A percentile compares a stretch with the other conserved stretches of the same genome.
Conservation (phyloP, 2,113 vertebrate species). For the Sialia sialis region DNA sequence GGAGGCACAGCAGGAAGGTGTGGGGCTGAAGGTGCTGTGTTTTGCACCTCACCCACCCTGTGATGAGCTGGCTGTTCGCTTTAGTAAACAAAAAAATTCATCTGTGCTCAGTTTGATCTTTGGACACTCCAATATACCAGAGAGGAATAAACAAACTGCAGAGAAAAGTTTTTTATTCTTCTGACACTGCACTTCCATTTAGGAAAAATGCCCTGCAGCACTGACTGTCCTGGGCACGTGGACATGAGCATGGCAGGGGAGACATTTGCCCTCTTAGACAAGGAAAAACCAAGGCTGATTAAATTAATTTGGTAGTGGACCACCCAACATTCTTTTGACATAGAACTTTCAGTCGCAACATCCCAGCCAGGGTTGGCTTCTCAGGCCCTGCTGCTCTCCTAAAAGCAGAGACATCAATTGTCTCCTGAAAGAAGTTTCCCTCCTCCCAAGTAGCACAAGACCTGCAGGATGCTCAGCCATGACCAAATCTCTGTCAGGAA, state of each 20-base stretch:
- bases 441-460: neutral
- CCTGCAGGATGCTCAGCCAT: neutral
- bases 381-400: neutral
- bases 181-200: rapidly evolving
- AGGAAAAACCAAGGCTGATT: neutral
- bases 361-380: neutral
- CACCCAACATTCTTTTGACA: neutral
- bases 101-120: neutral
- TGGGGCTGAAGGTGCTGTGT: neutral
- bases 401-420: neutral
- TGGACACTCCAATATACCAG: neutral
- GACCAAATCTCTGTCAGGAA: neutral
- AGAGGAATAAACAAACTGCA: neutral
- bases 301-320: neutral
- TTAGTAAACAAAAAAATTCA: neutral
- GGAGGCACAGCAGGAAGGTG: rapidly evolving
- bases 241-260: rapidly evolving
- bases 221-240: neutral
- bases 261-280: neutral
- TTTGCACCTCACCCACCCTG: rapidly evolving
- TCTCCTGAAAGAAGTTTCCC: neutral
- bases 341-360: neutral
- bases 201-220: neutral
- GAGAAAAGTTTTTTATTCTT: neutral
- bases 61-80: neutral